Conservation (phyloP, 2,888 invertebrate species). For the Ceriagrion tenellum region DNA sequence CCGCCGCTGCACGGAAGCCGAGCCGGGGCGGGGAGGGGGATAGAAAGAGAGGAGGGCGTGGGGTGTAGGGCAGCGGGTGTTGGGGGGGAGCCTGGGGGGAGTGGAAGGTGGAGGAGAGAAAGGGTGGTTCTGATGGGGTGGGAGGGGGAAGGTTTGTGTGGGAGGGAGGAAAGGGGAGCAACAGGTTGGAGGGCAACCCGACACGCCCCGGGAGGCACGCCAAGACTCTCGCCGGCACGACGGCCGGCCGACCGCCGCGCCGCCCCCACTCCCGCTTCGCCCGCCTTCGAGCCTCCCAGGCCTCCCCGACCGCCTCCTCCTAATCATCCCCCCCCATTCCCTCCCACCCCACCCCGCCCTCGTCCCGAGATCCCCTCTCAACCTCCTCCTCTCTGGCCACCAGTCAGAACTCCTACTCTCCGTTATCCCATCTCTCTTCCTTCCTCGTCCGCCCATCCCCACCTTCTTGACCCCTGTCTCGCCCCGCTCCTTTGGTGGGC, state of each 20-base stretch:
- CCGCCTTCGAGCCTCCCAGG: neutral
- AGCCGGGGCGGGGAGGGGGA: neutral
- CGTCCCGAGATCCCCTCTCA: neutral
- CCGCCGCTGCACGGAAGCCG: constrained; percentile 49
- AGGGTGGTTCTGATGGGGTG: neutral
- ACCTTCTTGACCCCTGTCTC: neutral
- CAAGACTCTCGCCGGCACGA: neutral
- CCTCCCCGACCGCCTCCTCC: neutral
- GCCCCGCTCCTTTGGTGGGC: constrained; percentile 22
- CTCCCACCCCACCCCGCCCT: neutral
- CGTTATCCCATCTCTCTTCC: constrained; percentile 1
- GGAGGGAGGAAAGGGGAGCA: constrained; percentile 26
- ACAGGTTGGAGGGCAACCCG: constrained; percentile 65
- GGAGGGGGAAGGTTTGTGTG: neutral
- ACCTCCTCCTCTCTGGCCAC: neutral
- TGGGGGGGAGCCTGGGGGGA: neutral
- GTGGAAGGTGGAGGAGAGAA: neutral
- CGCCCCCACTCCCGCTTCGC: neutral
- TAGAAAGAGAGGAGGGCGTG: too few relatives aligned
- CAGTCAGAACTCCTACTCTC: neutral
- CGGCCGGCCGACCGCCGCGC: neutral
- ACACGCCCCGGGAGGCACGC: constrained; percentile 57
- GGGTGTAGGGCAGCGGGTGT: too few relatives aligned
- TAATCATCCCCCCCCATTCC: neutral
- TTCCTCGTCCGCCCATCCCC: neutral